Conservation (phyloP, 2,797 vertebrate species). For the Hypotaenidia okinawae region DNA sequence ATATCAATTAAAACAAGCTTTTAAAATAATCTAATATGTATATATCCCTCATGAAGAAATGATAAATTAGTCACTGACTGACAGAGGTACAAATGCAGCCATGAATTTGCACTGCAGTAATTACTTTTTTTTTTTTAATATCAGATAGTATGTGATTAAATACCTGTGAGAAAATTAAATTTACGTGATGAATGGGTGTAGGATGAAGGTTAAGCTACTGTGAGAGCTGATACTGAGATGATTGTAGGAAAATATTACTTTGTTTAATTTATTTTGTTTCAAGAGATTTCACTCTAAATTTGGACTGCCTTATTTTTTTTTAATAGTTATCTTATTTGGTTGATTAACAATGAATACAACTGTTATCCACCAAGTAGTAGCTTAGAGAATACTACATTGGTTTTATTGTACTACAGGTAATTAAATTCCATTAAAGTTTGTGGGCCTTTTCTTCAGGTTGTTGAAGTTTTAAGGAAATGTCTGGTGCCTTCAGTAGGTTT, state of each 20-base stretch:
- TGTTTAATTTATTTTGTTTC: constrained; percentile 87
- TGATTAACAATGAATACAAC: constrained; percentile 75
- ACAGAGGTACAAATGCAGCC: constrained; percentile 73
- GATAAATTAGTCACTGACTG: constrained; percentile 61
- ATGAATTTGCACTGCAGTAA: constrained; percentile 85
- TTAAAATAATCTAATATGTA: constrained; percentile 21
- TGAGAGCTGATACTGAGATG: constrained; percentile 87
- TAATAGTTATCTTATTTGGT: constrained; percentile 80
- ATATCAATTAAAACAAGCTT: constrained; percentile 11
- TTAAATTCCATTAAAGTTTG: constrained; percentile 30
- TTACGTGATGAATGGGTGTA: constrained; percentile 89
- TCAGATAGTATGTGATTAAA: constrained; percentile 96
- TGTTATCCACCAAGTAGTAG: constrained; percentile 62
- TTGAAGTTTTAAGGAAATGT: not conserved
- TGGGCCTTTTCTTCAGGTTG: not conserved
- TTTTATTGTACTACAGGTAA: constrained; percentile 43
- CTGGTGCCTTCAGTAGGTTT: not conserved
- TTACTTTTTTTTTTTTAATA: constrained; percentile 84
- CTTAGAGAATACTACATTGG: constrained; percentile 16
- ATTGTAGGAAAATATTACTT: constrained; percentile 84
- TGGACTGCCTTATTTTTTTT: constrained; percentile 55
- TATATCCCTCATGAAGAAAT: constrained; percentile 19
- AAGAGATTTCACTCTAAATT: constrained; percentile 76
- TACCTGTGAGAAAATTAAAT: constrained; percentile 93
- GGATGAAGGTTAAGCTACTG: constrained; percentile 87